Conservation (phyloP, 2,113 vertebrate genomes). For the Crotalus viridis region DNA sequence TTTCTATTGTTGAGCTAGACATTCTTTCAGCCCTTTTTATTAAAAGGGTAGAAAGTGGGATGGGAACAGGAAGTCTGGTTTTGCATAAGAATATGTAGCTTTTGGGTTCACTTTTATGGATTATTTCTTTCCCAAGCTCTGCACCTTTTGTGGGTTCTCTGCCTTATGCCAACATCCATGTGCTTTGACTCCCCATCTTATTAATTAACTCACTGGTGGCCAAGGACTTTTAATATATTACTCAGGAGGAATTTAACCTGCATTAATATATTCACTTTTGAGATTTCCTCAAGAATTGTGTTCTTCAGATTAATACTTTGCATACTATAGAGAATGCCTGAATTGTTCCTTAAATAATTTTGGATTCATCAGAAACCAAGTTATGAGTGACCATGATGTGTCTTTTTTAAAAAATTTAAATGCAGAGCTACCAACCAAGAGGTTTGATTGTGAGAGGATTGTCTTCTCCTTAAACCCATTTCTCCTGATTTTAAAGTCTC, state of each 20-base stretch:
- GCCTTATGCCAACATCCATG: conserved; percentile 48
- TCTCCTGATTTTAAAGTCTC: not conserved
- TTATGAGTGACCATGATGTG: not conserved
- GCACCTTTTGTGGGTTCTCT: conserved; percentile 49
- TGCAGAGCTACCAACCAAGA: not conserved
- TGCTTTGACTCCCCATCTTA: conserved; percentile 35
- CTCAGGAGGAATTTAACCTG: not conserved
- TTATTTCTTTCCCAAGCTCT: conserved; percentile 59
- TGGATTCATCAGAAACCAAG: not conserved
- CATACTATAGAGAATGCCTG: not conserved
- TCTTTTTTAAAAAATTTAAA: not conserved
- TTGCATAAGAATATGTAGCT: conserved; percentile 54
- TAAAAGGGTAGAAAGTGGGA: conserved; percentile 43
- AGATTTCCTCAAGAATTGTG: not conserved
- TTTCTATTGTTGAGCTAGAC: conserved; percentile 47
- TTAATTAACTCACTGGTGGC: conserved; percentile 40
- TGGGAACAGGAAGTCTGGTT: conserved; percentile 51
- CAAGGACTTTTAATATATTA: conserved; percentile 45
- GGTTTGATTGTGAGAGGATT: not conserved
- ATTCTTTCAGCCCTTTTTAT: conserved; percentile 35
- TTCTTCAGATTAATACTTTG: not conserved
- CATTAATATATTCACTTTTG: not conserved
- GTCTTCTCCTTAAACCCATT: not conserved
- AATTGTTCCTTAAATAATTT: not conserved
- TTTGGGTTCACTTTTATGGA: conserved; percentile 45